phyloP scores from a whole-genome alignment of 2,113 vertebrate species.

The Motacilla tschutschensis region DNA sequence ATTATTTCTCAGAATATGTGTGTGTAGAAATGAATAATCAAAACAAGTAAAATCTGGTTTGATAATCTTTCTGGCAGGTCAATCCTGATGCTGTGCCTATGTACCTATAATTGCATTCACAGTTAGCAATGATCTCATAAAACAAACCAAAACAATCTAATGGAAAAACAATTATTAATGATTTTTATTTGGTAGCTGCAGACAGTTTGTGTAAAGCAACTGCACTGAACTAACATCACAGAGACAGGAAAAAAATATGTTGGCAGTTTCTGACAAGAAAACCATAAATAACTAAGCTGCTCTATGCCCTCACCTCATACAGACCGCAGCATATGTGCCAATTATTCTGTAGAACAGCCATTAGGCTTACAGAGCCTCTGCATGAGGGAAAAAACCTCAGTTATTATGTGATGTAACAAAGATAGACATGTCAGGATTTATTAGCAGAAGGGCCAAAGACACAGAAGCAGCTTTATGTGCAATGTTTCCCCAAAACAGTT shows the following conservation, averaged over 20 bases:
- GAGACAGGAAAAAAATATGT: neutral
- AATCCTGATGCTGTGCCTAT: neutral
- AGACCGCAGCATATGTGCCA: neutral
- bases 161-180: neutral
- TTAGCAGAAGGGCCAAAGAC: neutral
- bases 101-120: neutral
- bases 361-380: neutral
- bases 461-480: neutral
- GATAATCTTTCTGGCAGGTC: neutral
- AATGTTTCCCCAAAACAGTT: neutral
- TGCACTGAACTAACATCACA: neutral
- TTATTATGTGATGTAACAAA: neutral
- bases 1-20: neutral
- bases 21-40: neutral
- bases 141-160: neutral
- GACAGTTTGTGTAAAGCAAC: neutral
- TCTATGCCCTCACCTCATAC: neutral
- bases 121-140: neutral
- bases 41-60: neutral
- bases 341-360: constrained; percentile 2
- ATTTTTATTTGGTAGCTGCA: constrained; percentile 1
- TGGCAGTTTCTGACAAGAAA: constrained; percentile 8
- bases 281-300: constrained; percentile 9
- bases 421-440: neutral
- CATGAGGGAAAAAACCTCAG: neutral